Conservation (phyloP, 2,797 vertebrate species). For the Loris lydekkerianus region DNA sequence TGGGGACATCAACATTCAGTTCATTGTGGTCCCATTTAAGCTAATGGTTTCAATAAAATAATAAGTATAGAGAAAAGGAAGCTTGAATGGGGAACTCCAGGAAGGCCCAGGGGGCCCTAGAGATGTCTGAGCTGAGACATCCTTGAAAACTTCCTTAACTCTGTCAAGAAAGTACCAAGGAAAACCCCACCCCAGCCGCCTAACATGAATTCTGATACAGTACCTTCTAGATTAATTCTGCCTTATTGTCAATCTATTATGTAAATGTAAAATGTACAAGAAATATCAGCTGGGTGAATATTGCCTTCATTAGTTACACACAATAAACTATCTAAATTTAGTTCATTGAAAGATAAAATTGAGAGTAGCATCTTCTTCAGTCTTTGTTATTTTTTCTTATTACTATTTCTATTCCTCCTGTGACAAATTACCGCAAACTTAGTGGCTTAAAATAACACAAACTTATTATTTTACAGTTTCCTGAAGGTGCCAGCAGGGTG, state of each 20-base stretch:
- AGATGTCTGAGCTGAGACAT: background rate
- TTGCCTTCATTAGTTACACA: background rate
- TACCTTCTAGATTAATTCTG: background rate
- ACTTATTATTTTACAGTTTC: background rate
- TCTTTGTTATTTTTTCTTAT: background rate
- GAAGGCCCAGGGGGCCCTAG: background rate
- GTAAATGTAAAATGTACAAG: background rate
- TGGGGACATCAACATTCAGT: background rate
- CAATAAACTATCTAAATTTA: background rate
- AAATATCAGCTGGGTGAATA: background rate
- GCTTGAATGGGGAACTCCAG: background rate
- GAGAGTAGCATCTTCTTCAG: background rate
- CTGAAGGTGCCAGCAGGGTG: background rate
- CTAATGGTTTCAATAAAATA: background rate
- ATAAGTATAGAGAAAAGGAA: background rate
- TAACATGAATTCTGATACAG: background rate
- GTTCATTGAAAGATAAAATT: slow-evolving; percentile 11
- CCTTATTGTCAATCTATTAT: background rate
- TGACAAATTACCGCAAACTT: background rate
- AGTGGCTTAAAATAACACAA: background rate
- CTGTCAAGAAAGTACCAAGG: background rate
- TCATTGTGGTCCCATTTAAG: background rate
- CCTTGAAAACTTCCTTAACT: background rate
- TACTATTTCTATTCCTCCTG: background rate
- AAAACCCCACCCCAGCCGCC: background rate